A percentile compares a stretch with the other conserved stretches of the same genome.
Conservation (phyloP, 2,113 vertebrate genomes). For the Furnarius figulus region DNA sequence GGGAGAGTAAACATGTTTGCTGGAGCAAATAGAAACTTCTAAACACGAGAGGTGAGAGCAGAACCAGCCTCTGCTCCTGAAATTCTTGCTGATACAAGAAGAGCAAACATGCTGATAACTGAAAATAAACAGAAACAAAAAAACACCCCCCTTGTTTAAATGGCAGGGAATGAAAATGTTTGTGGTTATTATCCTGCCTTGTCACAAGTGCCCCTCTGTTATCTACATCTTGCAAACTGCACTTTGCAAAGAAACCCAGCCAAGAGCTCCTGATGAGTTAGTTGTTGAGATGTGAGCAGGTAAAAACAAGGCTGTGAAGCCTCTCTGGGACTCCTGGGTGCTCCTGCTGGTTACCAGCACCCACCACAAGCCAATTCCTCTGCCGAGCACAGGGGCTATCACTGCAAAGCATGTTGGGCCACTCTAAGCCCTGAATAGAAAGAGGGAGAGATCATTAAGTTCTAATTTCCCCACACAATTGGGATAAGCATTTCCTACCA, state of each 20-base stretch:
- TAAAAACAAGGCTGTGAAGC: constrained; percentile 44
- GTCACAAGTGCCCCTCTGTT: background rate
- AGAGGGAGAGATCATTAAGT: constrained; percentile 80
- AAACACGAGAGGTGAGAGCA: constrained; percentile 6
- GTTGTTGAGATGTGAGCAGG: constrained; percentile 5
- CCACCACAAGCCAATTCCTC: too few relatives aligned
- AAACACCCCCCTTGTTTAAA: background rate
- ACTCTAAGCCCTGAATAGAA: constrained; percentile 64
- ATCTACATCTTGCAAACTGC: background rate
- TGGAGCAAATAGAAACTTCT: background rate
- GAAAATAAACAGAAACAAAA: background rate
- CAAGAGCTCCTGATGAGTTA: constrained; percentile 54
- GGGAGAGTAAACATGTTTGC: background rate
- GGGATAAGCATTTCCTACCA: constrained; percentile 78
- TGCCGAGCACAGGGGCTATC: too few relatives aligned
- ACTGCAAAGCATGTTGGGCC: constrained; percentile 56
- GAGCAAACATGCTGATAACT: background rate
- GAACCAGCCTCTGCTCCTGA: background rate
- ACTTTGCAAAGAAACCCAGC: background rate
- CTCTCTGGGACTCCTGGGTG: background rate
- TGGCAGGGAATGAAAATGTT: background rate
- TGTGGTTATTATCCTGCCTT: background rate
- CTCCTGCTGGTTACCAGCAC: constrained; percentile 1
- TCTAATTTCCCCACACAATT: constrained; percentile 80
- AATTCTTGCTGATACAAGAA: background rate